phyloP scores from a whole-genome alignment of 2,888 invertebrate genomes.

The Coelinius sp. region DNA sequence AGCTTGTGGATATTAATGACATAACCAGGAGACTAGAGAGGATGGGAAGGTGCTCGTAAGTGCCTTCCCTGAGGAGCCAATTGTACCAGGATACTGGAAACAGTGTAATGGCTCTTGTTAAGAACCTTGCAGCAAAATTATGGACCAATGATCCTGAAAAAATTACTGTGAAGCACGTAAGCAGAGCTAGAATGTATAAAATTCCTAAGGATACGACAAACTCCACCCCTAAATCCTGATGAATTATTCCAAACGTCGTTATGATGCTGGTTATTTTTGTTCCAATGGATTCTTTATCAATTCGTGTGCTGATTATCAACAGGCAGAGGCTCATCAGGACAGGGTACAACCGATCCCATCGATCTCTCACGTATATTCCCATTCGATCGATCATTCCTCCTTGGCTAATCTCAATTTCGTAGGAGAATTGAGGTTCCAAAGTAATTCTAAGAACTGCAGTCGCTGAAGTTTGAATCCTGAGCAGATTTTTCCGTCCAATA shows the following conservation, averaged over 20 bases:
- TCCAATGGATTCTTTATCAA: conserved; percentile 50
- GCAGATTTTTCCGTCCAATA: conserved; percentile 71
- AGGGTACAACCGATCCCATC: conserved; percentile 74
- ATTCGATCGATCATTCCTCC: conserved; percentile 64
- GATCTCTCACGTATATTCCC: conserved; percentile 61
- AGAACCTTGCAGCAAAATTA: conserved; percentile 75
- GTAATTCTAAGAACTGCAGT: conserved; percentile 75
- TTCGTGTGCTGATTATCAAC: conserved; percentile 58
- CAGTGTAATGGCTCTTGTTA: conserved; percentile 70
- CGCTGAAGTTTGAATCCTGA: conserved; percentile 72
- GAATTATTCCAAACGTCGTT: conserved; percentile 46
- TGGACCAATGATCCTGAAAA: conserved; percentile 81
- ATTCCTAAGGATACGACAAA: conserved; percentile 57
- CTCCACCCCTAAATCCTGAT: not conserved
- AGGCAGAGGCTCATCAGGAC: conserved; percentile 75
- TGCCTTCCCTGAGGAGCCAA: conserved; percentile 73
- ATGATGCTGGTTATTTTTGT: conserved; percentile 52
- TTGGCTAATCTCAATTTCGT: conserved; percentile 71
- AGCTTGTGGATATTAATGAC: conserved; percentile 77
- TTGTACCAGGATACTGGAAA: conserved; percentile 74
- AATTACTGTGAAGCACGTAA: conserved; percentile 74
- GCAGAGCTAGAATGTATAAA: conserved; percentile 73
- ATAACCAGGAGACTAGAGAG: conserved; percentile 78
- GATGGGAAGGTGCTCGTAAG: conserved; percentile 80
- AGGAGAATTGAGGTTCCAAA: conserved; percentile 82